Percentiles rank a stretch among this genome's conserved stretches.
Conservation (phyloP, 1,140 invertebrate genomes). For the Drosophila mauritiana region DNA sequence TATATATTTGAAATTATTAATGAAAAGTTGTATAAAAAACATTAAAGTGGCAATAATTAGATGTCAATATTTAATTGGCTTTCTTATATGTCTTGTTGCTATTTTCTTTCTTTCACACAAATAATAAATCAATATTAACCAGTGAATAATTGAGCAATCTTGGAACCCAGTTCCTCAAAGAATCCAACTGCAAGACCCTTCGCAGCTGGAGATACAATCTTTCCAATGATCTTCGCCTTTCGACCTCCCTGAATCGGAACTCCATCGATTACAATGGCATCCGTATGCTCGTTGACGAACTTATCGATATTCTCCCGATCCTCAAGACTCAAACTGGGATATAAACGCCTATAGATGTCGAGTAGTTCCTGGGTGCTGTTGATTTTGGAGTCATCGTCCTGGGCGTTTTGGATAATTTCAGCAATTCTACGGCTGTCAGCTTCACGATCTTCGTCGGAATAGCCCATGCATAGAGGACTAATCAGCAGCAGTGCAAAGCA, state of each 20-base stretch:
- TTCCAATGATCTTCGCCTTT: background rate
- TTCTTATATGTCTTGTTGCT: too few species aligned
- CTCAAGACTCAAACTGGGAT: background rate
- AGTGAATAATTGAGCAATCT: background rate
- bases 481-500: background rate
- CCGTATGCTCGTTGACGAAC: background rate
- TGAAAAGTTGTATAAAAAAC: too few species aligned
- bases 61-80: background rate
- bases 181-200: background rate
- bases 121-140: background rate
- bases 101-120: too few species aligned
- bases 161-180: background rate
- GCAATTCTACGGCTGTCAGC: background rate
- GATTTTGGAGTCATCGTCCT: constrained; percentile 1
- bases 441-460: background rate
- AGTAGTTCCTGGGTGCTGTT: constrained; percentile 6
- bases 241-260: constrained; percentile 7
- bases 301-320: background rate
- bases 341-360: background rate
- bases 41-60: too few species aligned
- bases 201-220: background rate
- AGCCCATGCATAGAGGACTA: background rate
- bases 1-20: too few species aligned
- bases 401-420: background rate
- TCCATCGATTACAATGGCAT: background rate